Conservation (phyloP, 92 coral and sea anemone species). For the Epizoanthus illoricatus region DNA sequence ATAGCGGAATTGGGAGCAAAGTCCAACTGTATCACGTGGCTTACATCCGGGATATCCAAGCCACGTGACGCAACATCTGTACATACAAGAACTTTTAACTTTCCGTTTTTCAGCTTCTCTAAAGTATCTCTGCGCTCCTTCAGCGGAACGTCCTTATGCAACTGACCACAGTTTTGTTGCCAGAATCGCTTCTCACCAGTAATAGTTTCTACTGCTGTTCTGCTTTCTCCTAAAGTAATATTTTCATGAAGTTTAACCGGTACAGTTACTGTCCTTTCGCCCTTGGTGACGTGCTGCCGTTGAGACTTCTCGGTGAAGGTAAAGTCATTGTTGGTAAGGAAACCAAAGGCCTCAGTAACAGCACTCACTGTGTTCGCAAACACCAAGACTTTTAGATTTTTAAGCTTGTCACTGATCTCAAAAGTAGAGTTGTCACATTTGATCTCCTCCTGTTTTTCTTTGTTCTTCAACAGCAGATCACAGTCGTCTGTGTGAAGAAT, state of each 20-base stretch:
- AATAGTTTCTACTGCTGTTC: neutral
- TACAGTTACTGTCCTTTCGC: slow-evolving; percentile 11
- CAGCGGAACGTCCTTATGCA: slow-evolving; percentile 72
- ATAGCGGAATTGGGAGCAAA: slow-evolving; percentile 86
- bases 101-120: slow-evolving; percentile 60
- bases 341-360: slow-evolving; percentile 62
- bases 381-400: slow-evolving; percentile 71
- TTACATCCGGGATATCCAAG: slow-evolving; percentile 81
- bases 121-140: slow-evolving; percentile 61
- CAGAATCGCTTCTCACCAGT: slow-evolving; percentile 52
- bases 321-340: slow-evolving; percentile 56
- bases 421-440: neutral
- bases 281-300: slow-evolving; percentile 24
- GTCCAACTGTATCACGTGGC: slow-evolving; percentile 96
- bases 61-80: slow-evolving; percentile 97
- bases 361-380: slow-evolving; percentile 74
- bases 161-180: slow-evolving; percentile 57
- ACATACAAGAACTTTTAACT: slow-evolving; percentile 73
- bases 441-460: neutral
- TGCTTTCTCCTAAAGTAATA: neutral
- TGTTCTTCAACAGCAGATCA: neutral
- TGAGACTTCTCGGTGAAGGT: slow-evolving; percentile 29
- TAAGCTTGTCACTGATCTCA: neutral
- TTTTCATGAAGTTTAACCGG: neutral
- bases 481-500: no score